phyloP scores from a whole-genome alignment of 2,888 invertebrate genomes.

The Habrosyne pyritoides region DNA sequence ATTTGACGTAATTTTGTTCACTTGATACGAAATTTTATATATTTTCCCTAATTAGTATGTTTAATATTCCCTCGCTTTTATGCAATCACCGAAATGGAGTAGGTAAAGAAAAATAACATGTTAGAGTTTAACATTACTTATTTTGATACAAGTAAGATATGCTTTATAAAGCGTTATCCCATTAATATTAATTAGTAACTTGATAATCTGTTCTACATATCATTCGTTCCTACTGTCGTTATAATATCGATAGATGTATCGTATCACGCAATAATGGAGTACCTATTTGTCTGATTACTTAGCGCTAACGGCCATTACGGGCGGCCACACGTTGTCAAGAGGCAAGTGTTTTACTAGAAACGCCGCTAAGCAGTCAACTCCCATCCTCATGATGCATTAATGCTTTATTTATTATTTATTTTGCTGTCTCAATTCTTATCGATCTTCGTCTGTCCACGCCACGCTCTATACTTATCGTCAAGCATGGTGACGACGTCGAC shows the following conservation, averaged over 20 bases:
- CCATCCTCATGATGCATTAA: conserved; percentile 82
- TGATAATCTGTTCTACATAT: no score
- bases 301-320: conserved; percentile 83
- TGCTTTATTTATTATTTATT: conserved; percentile 78
- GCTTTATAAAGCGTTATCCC: neutral
- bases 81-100: conserved; percentile 23
- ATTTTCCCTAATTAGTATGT: conserved; percentile 34
- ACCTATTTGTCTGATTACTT: conserved; percentile 73
- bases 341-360: conserved; percentile 84
- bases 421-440: conserved; percentile 70
- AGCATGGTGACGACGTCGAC: conserved; percentile 63
- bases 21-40: conserved; percentile 38
- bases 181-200: neutral
- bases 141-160: neutral
- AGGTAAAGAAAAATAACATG: conserved; percentile 21
- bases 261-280: conserved; percentile 53
- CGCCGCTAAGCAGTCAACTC: conserved; percentile 77
- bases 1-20: conserved; percentile 22
- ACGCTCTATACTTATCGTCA: conserved; percentile 47
- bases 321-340: conserved; percentile 82
- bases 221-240: neutral
- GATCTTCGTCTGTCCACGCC: conserved; percentile 59
- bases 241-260: conserved; percentile 11
- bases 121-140: neutral
- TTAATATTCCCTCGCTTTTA: conserved; percentile 37